These are phyloP conservation scores for Ophion obscuratus DNA, from an alignment of 2,888 invertebrate genomes.

Conservation along the genomic window DNA sequence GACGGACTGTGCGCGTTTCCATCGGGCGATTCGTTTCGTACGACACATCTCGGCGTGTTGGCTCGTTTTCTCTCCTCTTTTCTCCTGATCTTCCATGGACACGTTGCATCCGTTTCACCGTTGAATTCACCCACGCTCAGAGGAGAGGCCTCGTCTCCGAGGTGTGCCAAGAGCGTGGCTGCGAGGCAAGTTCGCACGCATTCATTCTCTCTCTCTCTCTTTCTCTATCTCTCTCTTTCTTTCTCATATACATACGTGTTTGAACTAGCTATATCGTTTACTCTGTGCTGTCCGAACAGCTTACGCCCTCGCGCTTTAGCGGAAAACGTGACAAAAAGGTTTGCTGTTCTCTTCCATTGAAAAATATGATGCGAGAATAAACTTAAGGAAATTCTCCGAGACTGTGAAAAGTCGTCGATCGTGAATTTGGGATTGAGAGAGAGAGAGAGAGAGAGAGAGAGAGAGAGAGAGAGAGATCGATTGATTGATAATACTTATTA, in stretches of 20 bases:
- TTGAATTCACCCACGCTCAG: slow-evolving; percentile 34
- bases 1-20: no score
- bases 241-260: background rate
- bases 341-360: background rate
- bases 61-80: background rate
- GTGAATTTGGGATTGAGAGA: no score
- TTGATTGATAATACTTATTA: no score
- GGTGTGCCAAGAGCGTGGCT: slow-evolving; percentile 24
- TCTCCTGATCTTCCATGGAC: background rate
- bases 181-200: slow-evolving; percentile 1
- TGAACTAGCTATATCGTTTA: background rate
- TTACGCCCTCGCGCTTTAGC: slow-evolving; percentile 20
- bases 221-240: background rate
- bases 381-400: no score
- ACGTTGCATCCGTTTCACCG: slow-evolving; percentile 26
- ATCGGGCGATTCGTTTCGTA: background rate
- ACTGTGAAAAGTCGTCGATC: no score
- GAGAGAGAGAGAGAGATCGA: no score
- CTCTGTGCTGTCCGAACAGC: background rate
- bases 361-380: background rate
- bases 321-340: background rate
- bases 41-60: background rate
- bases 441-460: no score
- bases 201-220: background rate
- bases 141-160: slow-evolving; percentile 20